Evolutionary conservation across 1,140 invertebrate genomes (phyloP).

Genomic region (Drosophila orosa): DNA sequence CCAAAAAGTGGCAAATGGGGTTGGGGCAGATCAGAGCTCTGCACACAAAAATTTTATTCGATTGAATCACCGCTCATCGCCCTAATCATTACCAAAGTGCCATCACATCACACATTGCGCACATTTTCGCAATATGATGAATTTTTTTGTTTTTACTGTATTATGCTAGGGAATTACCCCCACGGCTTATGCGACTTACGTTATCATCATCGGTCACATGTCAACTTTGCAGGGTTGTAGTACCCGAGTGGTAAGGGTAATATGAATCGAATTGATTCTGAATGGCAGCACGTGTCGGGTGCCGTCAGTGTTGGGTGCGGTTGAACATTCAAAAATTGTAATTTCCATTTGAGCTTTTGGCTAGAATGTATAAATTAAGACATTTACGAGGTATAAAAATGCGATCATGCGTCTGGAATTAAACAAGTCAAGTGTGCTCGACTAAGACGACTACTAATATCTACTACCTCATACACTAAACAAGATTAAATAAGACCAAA

Average conservation of each 20-base stretch:
- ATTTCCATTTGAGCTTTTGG: slow-evolving; percentile 22
- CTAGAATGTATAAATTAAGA: background rate
- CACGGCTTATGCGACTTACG: slow-evolving; percentile 17
- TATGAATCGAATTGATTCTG: slow-evolving; percentile 77
- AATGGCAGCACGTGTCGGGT: slow-evolving; percentile 74
- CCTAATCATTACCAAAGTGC: slow-evolving; percentile 67
- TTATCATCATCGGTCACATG: slow-evolving; percentile 53
- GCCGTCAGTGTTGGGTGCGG: slow-evolving; percentile 67
- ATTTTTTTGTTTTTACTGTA: slow-evolving; percentile 50
- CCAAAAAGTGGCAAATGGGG: background rate
- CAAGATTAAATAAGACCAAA: too few species aligned
- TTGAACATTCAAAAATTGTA: slow-evolving; percentile 39
- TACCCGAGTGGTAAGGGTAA: slow-evolving; percentile 38
- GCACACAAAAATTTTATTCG: slow-evolving; percentile 36
- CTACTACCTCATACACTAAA: too few species aligned
- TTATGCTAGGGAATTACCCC: slow-evolving; percentile 58
- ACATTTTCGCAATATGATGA: slow-evolving; percentile 67
- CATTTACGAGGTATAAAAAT: background rate
- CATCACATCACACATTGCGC: slow-evolving; percentile 71
- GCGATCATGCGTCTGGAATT: background rate
- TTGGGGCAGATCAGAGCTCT: slow-evolving; percentile 7
- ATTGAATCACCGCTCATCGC: slow-evolving; percentile 60
- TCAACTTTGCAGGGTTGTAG: slow-evolving; percentile 16
- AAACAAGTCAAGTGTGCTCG: background rate
- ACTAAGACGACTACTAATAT: too few species aligned